Conservation (phyloP, 1,140 invertebrate genomes). For the Contarinia nasturtii region DNA sequence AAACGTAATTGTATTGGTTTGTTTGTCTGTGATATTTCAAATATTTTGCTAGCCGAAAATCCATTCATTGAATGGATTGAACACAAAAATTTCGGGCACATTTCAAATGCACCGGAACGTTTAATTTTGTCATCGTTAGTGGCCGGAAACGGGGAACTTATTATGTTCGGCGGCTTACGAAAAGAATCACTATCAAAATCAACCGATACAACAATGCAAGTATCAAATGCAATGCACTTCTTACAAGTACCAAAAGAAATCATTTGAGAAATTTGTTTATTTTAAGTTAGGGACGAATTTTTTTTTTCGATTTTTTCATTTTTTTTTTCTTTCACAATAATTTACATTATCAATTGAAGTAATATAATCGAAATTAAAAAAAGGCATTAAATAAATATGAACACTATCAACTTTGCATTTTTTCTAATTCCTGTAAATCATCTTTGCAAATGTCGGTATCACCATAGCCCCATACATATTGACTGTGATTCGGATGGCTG, state of each 20-base stretch:
- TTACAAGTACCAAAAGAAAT: constrained; percentile 53
- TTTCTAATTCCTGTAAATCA: constrained; percentile 28
- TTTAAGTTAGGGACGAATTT: too few relatives aligned
- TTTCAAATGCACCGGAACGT: constrained; percentile 58
- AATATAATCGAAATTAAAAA: not conserved
- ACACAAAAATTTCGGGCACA: constrained; percentile 35
- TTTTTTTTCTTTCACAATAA: not conserved
- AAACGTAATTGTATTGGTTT: constrained; percentile 48
- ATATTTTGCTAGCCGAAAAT: constrained; percentile 37
- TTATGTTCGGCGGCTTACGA: constrained; percentile 86
- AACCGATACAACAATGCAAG: constrained; percentile 29
- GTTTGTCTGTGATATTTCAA: constrained; percentile 71
- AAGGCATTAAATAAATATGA: not conserved
- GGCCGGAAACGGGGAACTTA: constrained; percentile 72
- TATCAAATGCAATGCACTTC: constrained; percentile 64
- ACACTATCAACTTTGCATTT: constrained; percentile 20
- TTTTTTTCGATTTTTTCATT: not conserved
- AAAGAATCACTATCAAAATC: constrained; percentile 40
- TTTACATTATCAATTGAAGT: not conserved
- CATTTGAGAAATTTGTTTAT: constrained; percentile 25
- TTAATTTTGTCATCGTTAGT: constrained; percentile 79
- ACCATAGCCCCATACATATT: constrained; percentile 34
- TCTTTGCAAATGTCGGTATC: constrained; percentile 30
- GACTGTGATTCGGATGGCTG: constrained; percentile 19
- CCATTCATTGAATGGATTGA: constrained; percentile 58